phyloP scores from a whole-genome alignment of 1,140 invertebrate genomes.

The Galleria mellonella region DNA sequence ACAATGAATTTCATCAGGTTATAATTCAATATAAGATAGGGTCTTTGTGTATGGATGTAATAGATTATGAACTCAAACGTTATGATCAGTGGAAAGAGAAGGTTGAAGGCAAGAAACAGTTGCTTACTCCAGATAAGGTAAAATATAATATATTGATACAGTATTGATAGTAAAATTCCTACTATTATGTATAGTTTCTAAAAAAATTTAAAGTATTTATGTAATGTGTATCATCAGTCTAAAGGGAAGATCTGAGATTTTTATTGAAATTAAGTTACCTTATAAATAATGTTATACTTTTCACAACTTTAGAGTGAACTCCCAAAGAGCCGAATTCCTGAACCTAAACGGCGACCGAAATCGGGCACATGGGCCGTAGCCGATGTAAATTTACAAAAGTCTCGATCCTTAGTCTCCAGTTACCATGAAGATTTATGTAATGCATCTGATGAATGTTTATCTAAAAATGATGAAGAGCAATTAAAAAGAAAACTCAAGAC shows the following conservation, averaged over 20 bases:
- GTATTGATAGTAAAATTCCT: no score
- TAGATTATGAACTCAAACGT: conserved; percentile 94
- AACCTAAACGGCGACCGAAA: conserved; percentile 79
- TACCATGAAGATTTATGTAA: conserved; percentile 79
- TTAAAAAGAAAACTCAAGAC: conserved; percentile 85
- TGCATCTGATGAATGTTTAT: conserved; percentile 67
- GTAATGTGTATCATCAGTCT: no score
- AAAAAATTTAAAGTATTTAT: no score
- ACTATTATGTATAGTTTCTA: no score
- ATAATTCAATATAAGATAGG: conserved; percentile 88
- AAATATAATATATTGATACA: conserved; percentile 10
- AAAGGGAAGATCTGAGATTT: no score
- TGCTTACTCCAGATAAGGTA: conserved; percentile 63
- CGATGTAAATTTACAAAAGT: conserved; percentile 72
- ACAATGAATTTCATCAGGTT: conserved; percentile 94
- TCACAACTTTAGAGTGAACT: conserved; percentile 77
- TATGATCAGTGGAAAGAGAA: conserved; percentile 96
- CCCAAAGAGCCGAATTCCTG: conserved; percentile 79
- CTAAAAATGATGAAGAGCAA: conserved; percentile 89
- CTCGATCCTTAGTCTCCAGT: conserved; percentile 75
- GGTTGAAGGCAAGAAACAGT: conserved; percentile 80
- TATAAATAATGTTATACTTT: no score
- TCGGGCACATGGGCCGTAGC: conserved; percentile 79
- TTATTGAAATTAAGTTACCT: no score
- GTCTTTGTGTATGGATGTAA: conserved; percentile 95